Base-by-base conservation (phyloP, 1,140 invertebrate species). In the Magallana gigas region DNA sequence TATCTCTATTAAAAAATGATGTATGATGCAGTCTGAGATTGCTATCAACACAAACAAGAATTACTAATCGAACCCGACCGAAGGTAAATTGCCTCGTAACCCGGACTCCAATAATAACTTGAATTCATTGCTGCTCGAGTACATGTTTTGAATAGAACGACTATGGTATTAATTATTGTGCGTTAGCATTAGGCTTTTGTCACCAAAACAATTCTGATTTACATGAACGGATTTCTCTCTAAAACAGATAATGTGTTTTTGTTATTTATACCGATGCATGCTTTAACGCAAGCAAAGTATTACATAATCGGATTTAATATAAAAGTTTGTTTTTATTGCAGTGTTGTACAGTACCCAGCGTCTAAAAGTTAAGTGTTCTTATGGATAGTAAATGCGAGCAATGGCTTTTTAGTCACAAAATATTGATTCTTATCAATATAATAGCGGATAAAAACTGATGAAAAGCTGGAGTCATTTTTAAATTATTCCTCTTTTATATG, bases 401-500 rank as follows among this genome's bases (percentile, higher is more conserved):
- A 76, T 76, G 68, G 68, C 68, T 76, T 36, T 76, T 76, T 29
- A 76, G 68, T 29, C 18, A 76, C 68, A 6, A n/a, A 48, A 62
- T 62, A 36, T 76, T 29, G 68, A 76, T 76, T 76, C 68, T 29
- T 76, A 76, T 76, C 18, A 76, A 16, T 18, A 64, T 64, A 64
- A 76, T 76, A 76, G 23, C 8, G 23, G 68, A 76, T 76, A 76
- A 76, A 62, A 76, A 76, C 68, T 48, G 68, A 11, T 29, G 18
- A 76, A 76, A 76, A 29, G 12, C 68, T 11, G 9, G 23, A 76
- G 68, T 29, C 68, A 76, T 76, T 76, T 76, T 29, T 29, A 76
- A 12, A 76, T 29, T 29, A 36, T 76, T 18, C 23, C 36, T 29
- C 68, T 76, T 76, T 76, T 76, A 76, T 76, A 76, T 76, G 68